phyloP scores from a whole-genome alignment of 1,140 invertebrate species.

The Micrasema minimum region DNA sequence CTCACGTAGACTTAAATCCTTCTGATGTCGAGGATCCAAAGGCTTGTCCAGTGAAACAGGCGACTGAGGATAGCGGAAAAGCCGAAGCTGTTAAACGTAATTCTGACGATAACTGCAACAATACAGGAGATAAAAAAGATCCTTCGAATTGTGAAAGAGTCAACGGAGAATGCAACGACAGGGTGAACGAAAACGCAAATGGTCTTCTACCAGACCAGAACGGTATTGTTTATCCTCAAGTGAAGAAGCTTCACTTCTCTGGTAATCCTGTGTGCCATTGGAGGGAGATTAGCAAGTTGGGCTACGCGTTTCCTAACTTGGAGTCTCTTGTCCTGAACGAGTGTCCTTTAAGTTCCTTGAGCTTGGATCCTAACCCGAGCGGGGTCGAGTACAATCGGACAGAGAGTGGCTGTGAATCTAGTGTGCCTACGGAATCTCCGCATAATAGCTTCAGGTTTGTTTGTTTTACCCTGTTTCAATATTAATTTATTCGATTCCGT shows the following conservation, averaged over 20 bases:
- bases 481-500: background rate
- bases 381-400: constrained; percentile 60
- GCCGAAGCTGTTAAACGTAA: constrained; percentile 56
- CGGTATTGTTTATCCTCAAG: constrained; percentile 65
- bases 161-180: constrained; percentile 48
- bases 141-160: constrained; percentile 42
- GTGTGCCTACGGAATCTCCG: constrained; percentile 56
- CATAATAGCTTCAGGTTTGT: constrained; percentile 57
- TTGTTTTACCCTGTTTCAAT: background rate
- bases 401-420: constrained; percentile 65
- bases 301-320: constrained; percentile 84
- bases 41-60: constrained; percentile 34
- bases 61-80: constrained; percentile 58
- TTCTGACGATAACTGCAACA: constrained; percentile 71
- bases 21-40: background rate
- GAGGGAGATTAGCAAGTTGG: constrained; percentile 85
- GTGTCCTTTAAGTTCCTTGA: constrained; percentile 78
- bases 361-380: constrained; percentile 64
- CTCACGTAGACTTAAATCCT: constrained; percentile 70
- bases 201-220: too few relatives aligned
- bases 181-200: constrained; percentile 47
- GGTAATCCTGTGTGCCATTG: constrained; percentile 85
- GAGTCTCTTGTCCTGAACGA: constrained; percentile 87
- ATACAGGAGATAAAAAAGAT: constrained; percentile 65
- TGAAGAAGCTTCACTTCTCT: constrained; percentile 84